Evolutionary conservation across 1,140 invertebrate species (phyloP), one percentile per base, ranked within the genome.

Genomic region (Prorops nasuta): DNA sequence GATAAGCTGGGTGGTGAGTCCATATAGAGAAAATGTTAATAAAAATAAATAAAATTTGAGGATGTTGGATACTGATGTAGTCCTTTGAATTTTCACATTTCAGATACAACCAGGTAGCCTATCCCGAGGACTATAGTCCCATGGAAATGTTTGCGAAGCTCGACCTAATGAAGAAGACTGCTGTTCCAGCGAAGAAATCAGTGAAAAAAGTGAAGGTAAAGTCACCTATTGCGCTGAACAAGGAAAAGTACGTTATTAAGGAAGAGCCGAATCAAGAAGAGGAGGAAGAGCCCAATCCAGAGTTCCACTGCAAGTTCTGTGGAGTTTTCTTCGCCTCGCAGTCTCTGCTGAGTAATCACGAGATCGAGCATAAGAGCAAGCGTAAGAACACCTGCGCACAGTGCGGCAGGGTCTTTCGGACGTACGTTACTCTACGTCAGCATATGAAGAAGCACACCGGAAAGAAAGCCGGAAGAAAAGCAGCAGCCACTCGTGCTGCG

Each of bases 11-110:
- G 39, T 44, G 20, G 38, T 48, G 54, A 47, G 48, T 50, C 18
- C 44, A 32, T 31, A 38, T 28, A 41, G 49, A 6, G 31, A 43
- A 43, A 31, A 43, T 31, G 41, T 46, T 24, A 46, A 12, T 18
- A 24, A 16, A 9, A 46, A 17, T 38, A 32, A 45, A 35, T 35
- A 49, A 22, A 42, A 36, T 36, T 19, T 34, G 22, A 64, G 46
- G 43, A 51, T 17, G 31, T 45, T 28, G 42, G 55, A 47, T 53
- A 63, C 60, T 69, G 58, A 74, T 63, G 57, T 57, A 62, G 45
- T 55, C 51, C 42, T 60, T 51, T 63, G 57, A 66, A 67, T 66
- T 75, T 76, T 69, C 66, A 65, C 46, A 64, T 76, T 77, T 61
- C 74, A 77, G 75, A 61, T 75, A 61, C 61, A 58, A 55, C 41